Evolutionary conservation across 2,113 vertebrate genomes (phyloP).

Genomic region (Megaceryle maxima): DNA sequence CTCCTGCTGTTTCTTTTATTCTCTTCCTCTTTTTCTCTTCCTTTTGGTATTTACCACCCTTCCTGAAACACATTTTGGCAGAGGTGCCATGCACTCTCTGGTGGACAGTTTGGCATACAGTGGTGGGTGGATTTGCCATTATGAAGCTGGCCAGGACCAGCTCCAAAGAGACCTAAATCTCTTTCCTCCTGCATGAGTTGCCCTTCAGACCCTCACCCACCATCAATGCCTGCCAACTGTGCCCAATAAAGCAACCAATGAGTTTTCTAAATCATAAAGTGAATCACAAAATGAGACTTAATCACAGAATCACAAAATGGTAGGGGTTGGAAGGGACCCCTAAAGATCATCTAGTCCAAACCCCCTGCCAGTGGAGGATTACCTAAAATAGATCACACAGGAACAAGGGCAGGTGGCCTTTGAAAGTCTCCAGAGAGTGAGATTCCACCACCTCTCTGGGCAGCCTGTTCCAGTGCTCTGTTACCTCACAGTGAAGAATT

Average conservation of each 20-base stretch:
- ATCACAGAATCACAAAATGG: too few relatives aligned
- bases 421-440: too few relatives aligned
- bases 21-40: background rate
- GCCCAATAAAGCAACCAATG: background rate
- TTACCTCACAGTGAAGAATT: too few relatives aligned
- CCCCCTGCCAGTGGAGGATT: too few relatives aligned
- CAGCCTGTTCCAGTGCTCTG: too few relatives aligned
- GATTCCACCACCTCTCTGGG: too few relatives aligned
- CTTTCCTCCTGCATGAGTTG: background rate
- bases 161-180: background rate
- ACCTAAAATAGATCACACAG: too few relatives aligned
- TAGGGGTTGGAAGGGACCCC: too few relatives aligned
- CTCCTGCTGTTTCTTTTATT: too few relatives aligned
- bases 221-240: background rate
- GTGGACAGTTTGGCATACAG: rapidly evolving
- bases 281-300: background rate
- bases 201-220: background rate
- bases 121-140: rapidly evolving
- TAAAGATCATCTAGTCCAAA: too few relatives aligned
- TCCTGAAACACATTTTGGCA: background rate
- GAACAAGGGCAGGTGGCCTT: too few relatives aligned
- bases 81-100: background rate
- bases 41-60: background rate
- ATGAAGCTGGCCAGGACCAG: background rate
- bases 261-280: background rate